Evolutionary conservation across 2,113 vertebrate genomes (phyloP).

Genomic region (Reinhardtius hippoglossoides): DNA sequence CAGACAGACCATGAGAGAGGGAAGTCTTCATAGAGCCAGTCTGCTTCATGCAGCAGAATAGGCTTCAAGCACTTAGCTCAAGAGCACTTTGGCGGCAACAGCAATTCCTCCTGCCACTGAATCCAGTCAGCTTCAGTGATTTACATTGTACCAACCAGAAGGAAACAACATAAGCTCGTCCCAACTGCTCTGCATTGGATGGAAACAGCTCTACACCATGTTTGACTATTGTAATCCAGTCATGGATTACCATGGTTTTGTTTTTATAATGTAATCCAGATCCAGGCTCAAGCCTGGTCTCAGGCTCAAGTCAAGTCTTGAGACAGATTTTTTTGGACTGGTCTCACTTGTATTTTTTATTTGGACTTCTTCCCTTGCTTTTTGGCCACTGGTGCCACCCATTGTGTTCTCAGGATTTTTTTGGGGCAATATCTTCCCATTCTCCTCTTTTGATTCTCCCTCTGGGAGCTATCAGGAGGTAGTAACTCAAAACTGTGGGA

Average conservation of each 20-base stretch:
- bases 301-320: constrained; percentile 3
- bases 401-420: constrained; percentile 11
- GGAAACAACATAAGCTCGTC: not conserved
- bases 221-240: constrained; percentile 36
- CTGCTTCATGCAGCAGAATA: constrained; percentile 11
- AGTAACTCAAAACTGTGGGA: not conserved
- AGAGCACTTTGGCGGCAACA: constrained; percentile 50
- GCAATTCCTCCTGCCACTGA: constrained; percentile 28
- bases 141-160: not conserved
- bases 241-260: constrained; percentile 26
- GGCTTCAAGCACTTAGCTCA: constrained; percentile 28
- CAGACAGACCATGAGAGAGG: not conserved
- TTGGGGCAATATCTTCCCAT: not conserved
- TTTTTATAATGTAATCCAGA: constrained; percentile 23
- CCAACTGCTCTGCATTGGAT: not conserved
- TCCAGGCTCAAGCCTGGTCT: constrained; percentile 7
- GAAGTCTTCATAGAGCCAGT: constrained; percentile 10
- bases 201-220: not conserved
- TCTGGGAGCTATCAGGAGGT: constrained; percentile 8
- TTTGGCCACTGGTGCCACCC: not conserved
- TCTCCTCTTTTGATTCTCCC: constrained; percentile 25
- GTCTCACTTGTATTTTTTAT: constrained; percentile 17
- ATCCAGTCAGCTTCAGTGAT: constrained; percentile 28
- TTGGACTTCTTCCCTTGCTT: not conserved
- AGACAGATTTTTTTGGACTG: not conserved